Conservation (phyloP, 2,797 vertebrate species). For the Paratrypauchen microcephalus region DNA sequence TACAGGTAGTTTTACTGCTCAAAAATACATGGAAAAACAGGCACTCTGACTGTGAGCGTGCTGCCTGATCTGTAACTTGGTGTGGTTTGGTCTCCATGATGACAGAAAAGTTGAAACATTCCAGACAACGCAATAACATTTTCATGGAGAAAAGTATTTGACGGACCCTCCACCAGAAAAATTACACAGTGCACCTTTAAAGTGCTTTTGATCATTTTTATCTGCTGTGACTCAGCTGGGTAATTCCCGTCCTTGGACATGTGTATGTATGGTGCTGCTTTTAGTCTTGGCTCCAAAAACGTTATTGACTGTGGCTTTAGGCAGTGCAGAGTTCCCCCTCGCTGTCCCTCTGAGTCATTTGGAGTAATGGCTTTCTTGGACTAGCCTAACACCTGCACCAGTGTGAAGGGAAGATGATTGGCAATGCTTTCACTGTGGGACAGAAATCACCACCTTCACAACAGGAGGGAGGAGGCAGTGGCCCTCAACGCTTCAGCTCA, state of each 20-base stretch:
- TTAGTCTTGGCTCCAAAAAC: constrained; percentile 36
- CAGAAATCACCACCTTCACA: constrained; percentile 53
- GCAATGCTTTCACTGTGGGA: constrained; percentile 65
- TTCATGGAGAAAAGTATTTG: too few species aligned
- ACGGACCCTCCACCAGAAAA: too few species aligned
- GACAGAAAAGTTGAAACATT: too few species aligned
- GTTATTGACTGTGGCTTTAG: constrained; percentile 38
- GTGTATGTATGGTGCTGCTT: constrained; percentile 21
- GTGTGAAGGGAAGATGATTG: constrained; percentile 48
- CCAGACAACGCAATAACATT: too few species aligned
- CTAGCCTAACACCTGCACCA: constrained; percentile 52
- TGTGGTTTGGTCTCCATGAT: too few species aligned
- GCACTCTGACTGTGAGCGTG: too few species aligned
- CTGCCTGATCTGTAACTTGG: too few species aligned
- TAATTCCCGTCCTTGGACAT: constrained; percentile 6
- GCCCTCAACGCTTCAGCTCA: constrained; percentile 32
- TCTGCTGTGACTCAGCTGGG: constrained; percentile 11
- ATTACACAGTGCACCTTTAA: too few species aligned
- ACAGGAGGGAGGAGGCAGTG: constrained; percentile 33
- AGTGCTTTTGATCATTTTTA: constrained; percentile 1
- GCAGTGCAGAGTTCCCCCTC: constrained; percentile 15
- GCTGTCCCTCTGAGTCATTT: constrained; percentile 43
- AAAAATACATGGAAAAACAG: too few species aligned
- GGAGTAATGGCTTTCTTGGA: constrained; percentile 62
- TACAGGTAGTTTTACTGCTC: too few species aligned